These are phyloP conservation scores for Silurus glanis DNA, from an alignment of 2,113 vertebrate genomes.

Conservation along the genomic window DNA sequence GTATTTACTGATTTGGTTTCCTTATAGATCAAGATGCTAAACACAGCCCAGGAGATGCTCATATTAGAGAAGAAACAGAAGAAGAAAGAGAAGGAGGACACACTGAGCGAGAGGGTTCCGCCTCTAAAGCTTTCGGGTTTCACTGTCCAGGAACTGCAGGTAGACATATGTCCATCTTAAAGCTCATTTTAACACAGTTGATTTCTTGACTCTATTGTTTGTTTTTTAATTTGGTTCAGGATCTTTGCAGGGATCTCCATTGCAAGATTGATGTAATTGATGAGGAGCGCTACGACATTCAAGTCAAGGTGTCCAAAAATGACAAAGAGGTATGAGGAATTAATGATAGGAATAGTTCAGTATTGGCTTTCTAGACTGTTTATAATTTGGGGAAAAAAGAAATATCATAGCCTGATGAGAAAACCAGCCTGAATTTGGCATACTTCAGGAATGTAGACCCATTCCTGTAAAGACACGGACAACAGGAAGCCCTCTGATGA, in stretches of 20 bases:
- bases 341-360: not conserved
- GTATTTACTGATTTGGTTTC: not conserved
- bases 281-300: slow-evolving; percentile 73
- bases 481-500: not conserved
- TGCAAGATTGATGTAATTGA: slow-evolving; percentile 70
- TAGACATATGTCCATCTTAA: not conserved
- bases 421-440: not conserved
- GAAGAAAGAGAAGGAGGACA: slow-evolving; percentile 61
- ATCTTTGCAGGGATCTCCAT: slow-evolving; percentile 73
- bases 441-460: not conserved
- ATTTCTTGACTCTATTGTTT: not conserved
- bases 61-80: slow-evolving; percentile 57
- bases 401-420: not conserved
- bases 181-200: not conserved
- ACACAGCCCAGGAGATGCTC: slow-evolving; percentile 60
- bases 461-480: not conserved
- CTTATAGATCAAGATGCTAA: slow-evolving; percentile 62
- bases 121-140: slow-evolving; percentile 66
- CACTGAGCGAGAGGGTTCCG: slow-evolving; percentile 62
- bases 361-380: too few species aligned
- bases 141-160: slow-evolving; percentile 73
- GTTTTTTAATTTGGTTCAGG: slow-evolving; percentile 53
- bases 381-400: not conserved
- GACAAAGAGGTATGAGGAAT: slow-evolving; percentile 64
- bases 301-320: slow-evolving; percentile 70